phyloP scores from a whole-genome alignment of 2,797 vertebrate genomes.

The Enteromius mattozi region DNA sequence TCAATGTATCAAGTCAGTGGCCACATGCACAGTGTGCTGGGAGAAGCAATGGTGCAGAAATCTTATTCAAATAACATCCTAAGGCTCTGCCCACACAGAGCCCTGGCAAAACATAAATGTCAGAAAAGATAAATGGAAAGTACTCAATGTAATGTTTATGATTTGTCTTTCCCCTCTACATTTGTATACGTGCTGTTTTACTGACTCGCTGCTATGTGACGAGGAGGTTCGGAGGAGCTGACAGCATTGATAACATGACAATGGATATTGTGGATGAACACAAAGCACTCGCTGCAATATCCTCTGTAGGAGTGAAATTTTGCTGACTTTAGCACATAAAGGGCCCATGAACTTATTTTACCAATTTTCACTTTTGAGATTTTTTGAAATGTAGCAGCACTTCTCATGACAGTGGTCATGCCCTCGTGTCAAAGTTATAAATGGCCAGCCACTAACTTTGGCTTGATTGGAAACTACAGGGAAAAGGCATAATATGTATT shows the following conservation, averaged over 20 bases:
- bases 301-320: background rate
- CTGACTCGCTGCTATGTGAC: background rate
- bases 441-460: constrained; percentile 31
- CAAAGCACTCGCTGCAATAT: constrained; percentile 6
- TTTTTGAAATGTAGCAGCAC: background rate
- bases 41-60: constrained; percentile 34
- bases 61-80: constrained; percentile 34
- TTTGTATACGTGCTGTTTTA: background rate
- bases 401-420: constrained; percentile 6
- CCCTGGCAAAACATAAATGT: constrained; percentile 31
- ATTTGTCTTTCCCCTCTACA: background rate
- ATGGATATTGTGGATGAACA: constrained; percentile 13
- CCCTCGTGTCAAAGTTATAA: constrained; percentile 37
- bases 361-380: constrained; percentile 17
- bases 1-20: constrained; percentile 13
- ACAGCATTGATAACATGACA: constrained; percentile 32
- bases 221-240: background rate
- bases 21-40: constrained; percentile 16
- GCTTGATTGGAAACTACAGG: constrained; percentile 23
- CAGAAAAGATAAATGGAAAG: constrained; percentile 30
- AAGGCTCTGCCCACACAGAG: constrained; percentile 4
- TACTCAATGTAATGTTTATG: background rate
- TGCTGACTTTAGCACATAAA: constrained; percentile 23
- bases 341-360: background rate
- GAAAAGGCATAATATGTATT: constrained; percentile 28